A percentile compares a stretch with the other conserved stretches of the same genome.
phyloP scores from a whole-genome alignment of 2,888 invertebrate genomes.

The Geotrupes spiniger region DNA sequence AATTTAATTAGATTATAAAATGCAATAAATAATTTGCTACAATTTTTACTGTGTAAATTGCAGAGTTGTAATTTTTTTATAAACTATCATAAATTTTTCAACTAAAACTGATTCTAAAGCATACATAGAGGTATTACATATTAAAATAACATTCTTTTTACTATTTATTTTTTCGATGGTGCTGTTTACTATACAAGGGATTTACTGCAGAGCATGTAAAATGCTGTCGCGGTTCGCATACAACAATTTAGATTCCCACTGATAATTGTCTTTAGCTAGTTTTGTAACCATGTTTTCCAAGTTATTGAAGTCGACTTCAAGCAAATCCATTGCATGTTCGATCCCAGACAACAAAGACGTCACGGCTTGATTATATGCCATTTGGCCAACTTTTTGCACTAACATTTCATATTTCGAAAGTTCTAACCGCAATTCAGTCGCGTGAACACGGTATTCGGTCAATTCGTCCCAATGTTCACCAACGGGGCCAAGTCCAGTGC shows the following conservation, averaged over 20 bases:
- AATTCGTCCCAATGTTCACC: conserved; percentile 43
- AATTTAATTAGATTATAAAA: too few relatives aligned
- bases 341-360: conserved; percentile 24
- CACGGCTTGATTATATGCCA: conserved; percentile 37
- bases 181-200: background rate
- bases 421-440: conserved; percentile 40
- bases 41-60: too few relatives aligned
- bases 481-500: conserved; percentile 35
- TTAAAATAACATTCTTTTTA: too few relatives aligned
- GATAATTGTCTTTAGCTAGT: conserved; percentile 40
- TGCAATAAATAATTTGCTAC: too few relatives aligned
- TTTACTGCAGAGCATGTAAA: conserved; percentile 26
- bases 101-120: too few relatives aligned
- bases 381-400: conserved; percentile 40
- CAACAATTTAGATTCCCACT: conserved; percentile 40
- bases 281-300: conserved; percentile 35
- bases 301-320: conserved; percentile 30
- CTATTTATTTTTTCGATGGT: background rate
- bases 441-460: conserved; percentile 38
- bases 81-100: too few relatives aligned
- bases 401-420: conserved; percentile 40
- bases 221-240: conserved; percentile 39
- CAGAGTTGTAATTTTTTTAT: too few relatives aligned
- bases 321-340: conserved; percentile 22
- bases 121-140: too few relatives aligned